Evolutionary conservation across 1,140 invertebrate species (phyloP), one percentile per base, ranked within the genome.

Genomic region (Mizuhopecten yessoensis): DNA sequence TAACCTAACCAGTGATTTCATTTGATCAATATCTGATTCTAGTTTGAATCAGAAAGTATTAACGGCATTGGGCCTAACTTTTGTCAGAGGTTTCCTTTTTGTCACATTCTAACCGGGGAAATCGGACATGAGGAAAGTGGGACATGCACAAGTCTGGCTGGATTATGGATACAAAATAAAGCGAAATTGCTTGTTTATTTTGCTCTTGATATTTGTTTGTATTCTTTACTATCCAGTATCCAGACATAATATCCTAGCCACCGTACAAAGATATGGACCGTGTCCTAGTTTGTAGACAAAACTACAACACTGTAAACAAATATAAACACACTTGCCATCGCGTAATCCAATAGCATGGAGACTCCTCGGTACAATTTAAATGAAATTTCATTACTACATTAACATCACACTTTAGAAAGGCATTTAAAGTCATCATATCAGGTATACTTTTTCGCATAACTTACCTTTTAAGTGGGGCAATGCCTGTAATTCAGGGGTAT

Each of bases 401-500:
- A 75, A 29, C 5, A 75, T 29, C 23, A 75, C 1, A 29, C 23
- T n/a, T n/a, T 3, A 29, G 23, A 1, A 75, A 29, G 17, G 29
- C 2, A 75, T 75, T n/a, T 5, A 75, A 75, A 75, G 57, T 75
- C n/a, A n/a, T 29, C n/a, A 29, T 75, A 75, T 17, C 9, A 15
- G 57, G 17, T 75, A 29, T 75, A 29, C 2, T 75, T 75, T 75
- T 75, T 75, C 39, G 49, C 42, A 34, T 17, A 33, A 89, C 94
- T 93, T 94, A 96, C 96, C 96, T 96, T 96, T 96, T 49, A 96
- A 94, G 93, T 96, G 95, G 92, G 96, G 95, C 92, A 96, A 95
- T 87, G 96, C 95, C 89, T 95, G 95, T 75, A 96, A 92, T 94
- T 96, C 96, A 87, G 96, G 95, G 75, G 96, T 95, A 95, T 96